A percentile compares a stretch with the other conserved stretches of the same genome.
Evolutionary conservation across 2,113 vertebrate genomes (phyloP).

Genomic region (Nothobranchius furzeri): DNA sequence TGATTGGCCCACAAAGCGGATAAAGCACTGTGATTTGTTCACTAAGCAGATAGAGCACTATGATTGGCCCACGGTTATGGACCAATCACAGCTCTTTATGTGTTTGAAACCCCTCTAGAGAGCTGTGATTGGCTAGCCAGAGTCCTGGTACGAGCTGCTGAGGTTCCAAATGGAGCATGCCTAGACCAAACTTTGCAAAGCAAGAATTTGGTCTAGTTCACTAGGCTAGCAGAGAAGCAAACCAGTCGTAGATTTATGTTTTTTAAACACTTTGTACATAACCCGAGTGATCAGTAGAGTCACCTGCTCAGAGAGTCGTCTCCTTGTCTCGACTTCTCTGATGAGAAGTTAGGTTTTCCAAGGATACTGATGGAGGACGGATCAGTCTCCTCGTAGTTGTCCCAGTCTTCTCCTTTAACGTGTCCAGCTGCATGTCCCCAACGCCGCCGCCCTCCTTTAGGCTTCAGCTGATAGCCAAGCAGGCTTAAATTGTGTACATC

Average conservation of each 20-base stretch:
- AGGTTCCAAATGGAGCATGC: no score
- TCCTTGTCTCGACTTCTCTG: constrained; percentile 79
- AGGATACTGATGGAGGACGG: constrained; percentile 68
- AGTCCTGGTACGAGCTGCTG: no score
- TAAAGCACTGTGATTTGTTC: no score
- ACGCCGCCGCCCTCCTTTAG: constrained; percentile 82
- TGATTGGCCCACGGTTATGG: no score
- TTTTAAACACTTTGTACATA: not conserved
- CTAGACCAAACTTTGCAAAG: no score
- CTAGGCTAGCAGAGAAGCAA: no score
- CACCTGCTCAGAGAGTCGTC: constrained; percentile 84
- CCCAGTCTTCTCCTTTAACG: constrained; percentile 86
- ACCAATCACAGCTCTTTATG: no score
- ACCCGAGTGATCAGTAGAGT: not conserved
- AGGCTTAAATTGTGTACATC: constrained; percentile 80
- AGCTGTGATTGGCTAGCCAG: no score
- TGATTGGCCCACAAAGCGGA: no score
- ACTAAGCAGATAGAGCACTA: no score
- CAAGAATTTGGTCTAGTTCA: no score
- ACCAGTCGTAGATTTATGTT: not conserved
- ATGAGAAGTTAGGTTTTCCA: constrained; percentile 71
- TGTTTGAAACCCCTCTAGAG: no score
- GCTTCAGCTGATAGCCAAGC: constrained; percentile 76
- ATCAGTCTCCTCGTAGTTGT: constrained; percentile 84
- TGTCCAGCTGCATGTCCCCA: constrained; percentile 85